These are phyloP conservation scores for Eurypyga helias DNA, from an alignment of 2,113 vertebrate species.

Conservation along the genomic window DNA sequence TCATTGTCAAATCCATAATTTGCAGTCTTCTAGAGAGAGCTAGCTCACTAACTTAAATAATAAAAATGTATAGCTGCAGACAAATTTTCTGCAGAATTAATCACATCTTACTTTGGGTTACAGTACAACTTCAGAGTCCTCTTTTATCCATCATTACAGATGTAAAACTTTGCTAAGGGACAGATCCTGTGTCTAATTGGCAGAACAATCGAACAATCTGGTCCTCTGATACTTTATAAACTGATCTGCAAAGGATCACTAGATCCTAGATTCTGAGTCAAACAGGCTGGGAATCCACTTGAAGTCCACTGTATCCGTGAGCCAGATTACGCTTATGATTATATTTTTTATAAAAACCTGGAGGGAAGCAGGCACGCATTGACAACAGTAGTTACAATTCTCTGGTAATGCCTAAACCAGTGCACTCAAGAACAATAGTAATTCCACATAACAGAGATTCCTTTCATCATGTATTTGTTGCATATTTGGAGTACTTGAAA, in stretches of 20 bases:
- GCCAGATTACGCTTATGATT: not conserved
- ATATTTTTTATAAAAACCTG: not conserved
- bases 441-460: not conserved
- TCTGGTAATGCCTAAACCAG: not conserved
- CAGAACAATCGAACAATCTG: not conserved
- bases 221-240: not conserved
- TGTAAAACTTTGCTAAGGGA: not conserved
- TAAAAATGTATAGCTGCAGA: constrained; percentile 27
- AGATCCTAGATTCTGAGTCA: not conserved
- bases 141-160: not conserved
- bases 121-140: not conserved
- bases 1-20: constrained; percentile 28
- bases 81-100: constrained; percentile 4
- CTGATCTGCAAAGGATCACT: not conserved
- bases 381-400: not conserved
- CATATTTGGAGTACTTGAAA: not conserved
- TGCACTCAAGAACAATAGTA: not conserved
- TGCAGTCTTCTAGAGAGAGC: not conserved
- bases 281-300: not conserved
- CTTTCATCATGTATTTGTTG: not conserved
- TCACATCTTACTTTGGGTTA: not conserved
- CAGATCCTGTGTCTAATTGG: not conserved
- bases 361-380: not conserved
- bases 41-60: not conserved
- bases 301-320: not conserved